Evolutionary conservation across 2,113 vertebrate species (phyloP).

Genomic region (Actenoides hombroni): DNA sequence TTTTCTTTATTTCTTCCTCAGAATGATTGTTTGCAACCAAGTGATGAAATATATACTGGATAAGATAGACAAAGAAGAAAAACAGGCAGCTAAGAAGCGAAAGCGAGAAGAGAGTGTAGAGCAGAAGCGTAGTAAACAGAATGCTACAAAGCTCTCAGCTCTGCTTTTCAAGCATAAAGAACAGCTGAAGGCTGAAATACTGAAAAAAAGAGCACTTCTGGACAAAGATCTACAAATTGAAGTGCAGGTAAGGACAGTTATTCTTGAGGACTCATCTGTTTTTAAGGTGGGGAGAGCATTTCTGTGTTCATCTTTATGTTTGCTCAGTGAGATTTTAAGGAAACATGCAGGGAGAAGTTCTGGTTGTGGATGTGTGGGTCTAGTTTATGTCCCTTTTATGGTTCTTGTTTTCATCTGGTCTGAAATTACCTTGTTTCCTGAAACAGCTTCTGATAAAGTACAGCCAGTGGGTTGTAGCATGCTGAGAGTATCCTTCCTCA

Average conservation of each 20-base stretch:
- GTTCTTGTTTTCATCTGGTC: neutral
- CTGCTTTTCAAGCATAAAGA: constrained; percentile 98
- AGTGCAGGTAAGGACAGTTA: constrained; percentile 85
- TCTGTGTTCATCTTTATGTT: neutral
- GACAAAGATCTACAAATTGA: constrained; percentile 97
- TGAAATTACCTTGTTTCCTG: neutral
- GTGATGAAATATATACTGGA: constrained; percentile 99
- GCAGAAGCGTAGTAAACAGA: constrained; percentile 95
- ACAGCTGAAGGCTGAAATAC: constrained; percentile 94
- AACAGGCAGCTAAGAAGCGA: constrained; percentile 94
- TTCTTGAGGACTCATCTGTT: neutral
- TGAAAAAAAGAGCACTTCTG: constrained; percentile 94
- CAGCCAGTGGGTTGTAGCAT: neutral
- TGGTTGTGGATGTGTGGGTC: neutral
- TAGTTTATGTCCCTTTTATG: neutral
- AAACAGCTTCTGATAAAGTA: neutral
- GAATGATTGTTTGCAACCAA: constrained; percentile 99
- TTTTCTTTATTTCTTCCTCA: constrained; percentile 64
- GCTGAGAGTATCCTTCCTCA: neutral
- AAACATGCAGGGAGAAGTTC: neutral
- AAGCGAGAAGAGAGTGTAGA: constrained; percentile 97
- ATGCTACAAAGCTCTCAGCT: constrained; percentile 91
- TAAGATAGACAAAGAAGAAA: constrained; percentile 98
- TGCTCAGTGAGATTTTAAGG: neutral
- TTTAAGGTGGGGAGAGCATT: neutral